These are phyloP conservation scores for Charina bottae DNA, from an alignment of 2,113 vertebrate species.

Conservation along the genomic window DNA sequence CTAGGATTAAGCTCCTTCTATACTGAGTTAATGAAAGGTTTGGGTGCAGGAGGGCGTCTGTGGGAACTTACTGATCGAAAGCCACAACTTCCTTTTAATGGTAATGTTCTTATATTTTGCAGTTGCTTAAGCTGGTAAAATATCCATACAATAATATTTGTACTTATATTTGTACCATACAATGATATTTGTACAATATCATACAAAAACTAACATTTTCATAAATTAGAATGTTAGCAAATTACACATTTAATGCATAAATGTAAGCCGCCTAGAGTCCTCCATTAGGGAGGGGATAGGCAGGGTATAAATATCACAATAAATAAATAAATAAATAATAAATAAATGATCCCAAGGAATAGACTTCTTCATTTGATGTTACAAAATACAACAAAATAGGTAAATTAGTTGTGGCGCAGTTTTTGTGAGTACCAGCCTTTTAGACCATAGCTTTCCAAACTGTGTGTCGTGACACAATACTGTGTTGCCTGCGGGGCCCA, in stretches of 20 bases:
- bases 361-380: neutral
- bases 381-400: neutral
- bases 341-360: neutral
- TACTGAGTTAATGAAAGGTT: constrained; percentile 95
- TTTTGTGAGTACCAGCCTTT: neutral
- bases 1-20: constrained; percentile 96
- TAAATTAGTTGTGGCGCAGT: neutral
- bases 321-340: no score
- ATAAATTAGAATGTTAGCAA: neutral
- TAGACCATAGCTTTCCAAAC: no score
- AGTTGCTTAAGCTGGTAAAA: neutral
- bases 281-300: no score
- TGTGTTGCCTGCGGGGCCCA: no score
- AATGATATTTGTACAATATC: neutral
- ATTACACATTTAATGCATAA: neutral
- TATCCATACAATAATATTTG: no score
- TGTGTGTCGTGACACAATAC: no score
- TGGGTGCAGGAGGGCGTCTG: constrained; percentile 91
- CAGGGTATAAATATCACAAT: no score
- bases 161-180: no score
- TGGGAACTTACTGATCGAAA: constrained; percentile 94
- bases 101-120: constrained; percentile 68
- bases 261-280: no score
- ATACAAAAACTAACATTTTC: neutral
- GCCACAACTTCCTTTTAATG: constrained; percentile 85